These are phyloP conservation scores for Trematocara nigrifrons DNA, from an alignment of 2,113 vertebrate species.

Conservation along the genomic window DNA sequence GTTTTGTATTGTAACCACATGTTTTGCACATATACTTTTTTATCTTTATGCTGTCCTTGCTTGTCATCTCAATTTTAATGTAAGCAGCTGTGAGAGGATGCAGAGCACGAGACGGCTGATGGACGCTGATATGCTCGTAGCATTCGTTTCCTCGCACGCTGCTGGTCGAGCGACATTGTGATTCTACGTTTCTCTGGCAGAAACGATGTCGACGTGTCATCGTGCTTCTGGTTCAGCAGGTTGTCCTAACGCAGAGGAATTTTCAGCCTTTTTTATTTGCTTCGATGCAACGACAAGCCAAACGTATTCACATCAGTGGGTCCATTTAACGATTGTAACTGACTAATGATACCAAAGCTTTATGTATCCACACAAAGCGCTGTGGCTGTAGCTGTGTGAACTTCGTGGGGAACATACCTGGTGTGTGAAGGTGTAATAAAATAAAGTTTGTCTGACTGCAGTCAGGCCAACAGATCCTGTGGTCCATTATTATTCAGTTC, in stretches of 20 bases:
- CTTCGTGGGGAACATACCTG: not conserved
- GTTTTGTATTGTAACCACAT: constrained; percentile 15
- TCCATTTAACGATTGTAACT: constrained; percentile 2
- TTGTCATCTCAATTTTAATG: constrained; percentile 40
- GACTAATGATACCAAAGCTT: constrained; percentile 58
- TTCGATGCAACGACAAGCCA: not conserved
- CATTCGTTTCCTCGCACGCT: not conserved
- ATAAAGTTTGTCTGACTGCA: not conserved
- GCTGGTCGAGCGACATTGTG: not conserved
- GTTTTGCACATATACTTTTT: constrained; percentile 36
- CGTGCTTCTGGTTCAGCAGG: not conserved
- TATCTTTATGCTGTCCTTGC: constrained; percentile 13
- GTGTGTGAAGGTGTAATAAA: constrained; percentile 10
- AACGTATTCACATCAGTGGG: not conserved
- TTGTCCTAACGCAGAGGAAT: not conserved
- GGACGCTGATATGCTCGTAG: not conserved
- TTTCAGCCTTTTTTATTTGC: not conserved
- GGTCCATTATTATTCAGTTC: not conserved
- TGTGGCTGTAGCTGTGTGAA: not conserved
- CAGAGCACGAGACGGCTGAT: not conserved
- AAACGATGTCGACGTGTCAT: not conserved
- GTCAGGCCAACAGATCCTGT: not conserved
- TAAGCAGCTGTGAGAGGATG: not conserved
- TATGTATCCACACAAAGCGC: not conserved
- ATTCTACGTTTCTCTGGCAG: not conserved